Percentiles rank a stretch among this genome's conserved stretches.
phyloP scores from a whole-genome alignment of 2,797 vertebrate species.

The Melopsittacus undulatus region DNA sequence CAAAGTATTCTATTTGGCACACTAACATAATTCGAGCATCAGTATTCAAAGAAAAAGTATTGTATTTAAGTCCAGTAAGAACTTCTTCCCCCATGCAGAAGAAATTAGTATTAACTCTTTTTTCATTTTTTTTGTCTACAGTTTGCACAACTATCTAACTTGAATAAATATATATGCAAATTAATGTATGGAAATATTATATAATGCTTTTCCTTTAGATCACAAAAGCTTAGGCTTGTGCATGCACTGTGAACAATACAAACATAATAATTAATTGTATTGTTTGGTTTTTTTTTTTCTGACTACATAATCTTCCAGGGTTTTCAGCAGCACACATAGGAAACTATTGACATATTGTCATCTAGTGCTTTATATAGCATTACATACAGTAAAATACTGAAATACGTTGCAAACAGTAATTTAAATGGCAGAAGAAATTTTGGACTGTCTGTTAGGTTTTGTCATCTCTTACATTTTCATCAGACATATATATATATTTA shows the following conservation, averaged over 20 bases:
- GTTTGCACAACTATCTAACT: not conserved
- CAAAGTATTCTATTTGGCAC: not conserved
- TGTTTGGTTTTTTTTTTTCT: not conserved
- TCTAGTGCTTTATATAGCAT: not conserved
- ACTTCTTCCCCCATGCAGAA: not conserved
- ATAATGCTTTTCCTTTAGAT: not conserved
- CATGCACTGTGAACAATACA: not conserved
- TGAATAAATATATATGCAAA: not conserved
- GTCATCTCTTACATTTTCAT: not conserved
- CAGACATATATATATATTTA: not conserved
- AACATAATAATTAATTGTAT: not conserved
- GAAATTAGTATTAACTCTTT: not conserved
- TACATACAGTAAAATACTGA: not conserved
- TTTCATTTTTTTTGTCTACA: not conserved
- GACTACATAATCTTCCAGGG: not conserved
- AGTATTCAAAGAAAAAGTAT: not conserved
- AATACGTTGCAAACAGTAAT: not conserved
- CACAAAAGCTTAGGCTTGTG: not conserved
- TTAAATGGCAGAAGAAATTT: not conserved
- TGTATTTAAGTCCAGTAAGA: not conserved
- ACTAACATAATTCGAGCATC: not conserved
- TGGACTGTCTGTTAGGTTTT: not conserved
- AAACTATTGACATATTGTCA: not conserved
- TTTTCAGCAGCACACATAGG: not conserved
- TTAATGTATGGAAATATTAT: not conserved